phyloP scores from a whole-genome alignment of 2,113 vertebrate species.

The Columba livia region DNA sequence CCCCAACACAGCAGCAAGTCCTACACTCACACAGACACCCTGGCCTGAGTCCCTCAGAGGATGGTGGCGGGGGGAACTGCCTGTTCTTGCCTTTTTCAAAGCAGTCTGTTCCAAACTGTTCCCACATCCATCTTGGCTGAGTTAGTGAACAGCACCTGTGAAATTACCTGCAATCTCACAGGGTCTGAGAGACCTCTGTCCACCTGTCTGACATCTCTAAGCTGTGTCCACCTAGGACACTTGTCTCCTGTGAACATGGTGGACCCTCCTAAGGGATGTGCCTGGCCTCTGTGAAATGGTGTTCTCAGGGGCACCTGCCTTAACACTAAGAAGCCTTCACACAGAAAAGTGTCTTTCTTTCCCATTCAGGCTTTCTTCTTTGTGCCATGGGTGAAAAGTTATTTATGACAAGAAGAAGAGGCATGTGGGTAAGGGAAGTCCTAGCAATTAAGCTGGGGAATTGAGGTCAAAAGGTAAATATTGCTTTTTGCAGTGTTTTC shows the following conservation, averaged over 20 bases:
- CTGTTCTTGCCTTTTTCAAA: background rate
- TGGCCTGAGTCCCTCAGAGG: background rate
- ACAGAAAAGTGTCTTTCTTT: background rate
- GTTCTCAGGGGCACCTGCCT: background rate
- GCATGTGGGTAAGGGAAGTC: background rate
- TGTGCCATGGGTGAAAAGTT: background rate
- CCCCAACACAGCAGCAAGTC: background rate
- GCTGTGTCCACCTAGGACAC: background rate
- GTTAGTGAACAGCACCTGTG: background rate
- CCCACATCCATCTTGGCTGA: background rate
- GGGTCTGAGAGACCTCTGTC: background rate
- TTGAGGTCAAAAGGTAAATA: background rate
- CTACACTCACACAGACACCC: fast-evolving
- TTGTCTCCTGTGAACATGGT: background rate
- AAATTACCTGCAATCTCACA: background rate
- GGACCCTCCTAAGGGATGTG: fast-evolving
- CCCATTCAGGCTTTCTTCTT: background rate
- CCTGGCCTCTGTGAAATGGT: background rate
- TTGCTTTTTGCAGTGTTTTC: background rate
- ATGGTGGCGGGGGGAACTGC: background rate
- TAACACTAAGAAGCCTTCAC: background rate
- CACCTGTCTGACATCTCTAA: background rate
- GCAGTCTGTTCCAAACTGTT: background rate
- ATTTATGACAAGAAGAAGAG: background rate
- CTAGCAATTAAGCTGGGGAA: background rate